Evolutionary conservation across 2,113 vertebrate species (phyloP).

Genomic region (Hoplias malabaricus): DNA sequence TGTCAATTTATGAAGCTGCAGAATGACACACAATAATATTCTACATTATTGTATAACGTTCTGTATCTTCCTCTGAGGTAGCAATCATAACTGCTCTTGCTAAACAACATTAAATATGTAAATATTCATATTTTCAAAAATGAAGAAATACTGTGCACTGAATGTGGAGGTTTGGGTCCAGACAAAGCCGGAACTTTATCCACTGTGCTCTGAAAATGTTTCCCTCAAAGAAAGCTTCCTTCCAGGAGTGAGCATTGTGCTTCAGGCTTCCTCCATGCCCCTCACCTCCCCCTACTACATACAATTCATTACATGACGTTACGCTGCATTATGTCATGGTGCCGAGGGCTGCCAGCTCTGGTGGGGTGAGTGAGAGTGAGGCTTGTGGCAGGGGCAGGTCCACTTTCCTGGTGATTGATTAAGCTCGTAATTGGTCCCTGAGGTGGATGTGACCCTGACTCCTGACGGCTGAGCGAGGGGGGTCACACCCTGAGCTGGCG

Average conservation of each 20-base stretch:
- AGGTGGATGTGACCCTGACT: slow-evolving; percentile 51
- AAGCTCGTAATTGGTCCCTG: slow-evolving; percentile 47
- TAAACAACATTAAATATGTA: too few relatives aligned
- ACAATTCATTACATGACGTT: slow-evolving; percentile 1
- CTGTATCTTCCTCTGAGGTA: too few relatives aligned
- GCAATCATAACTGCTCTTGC: too few relatives aligned
- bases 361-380: background rate
- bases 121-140: too few relatives aligned
- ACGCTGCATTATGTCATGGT: slow-evolving; percentile 35
- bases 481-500: slow-evolving; percentile 44
- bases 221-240: slow-evolving; percentile 24
- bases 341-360: background rate
- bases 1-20: too few relatives aligned
- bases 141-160: too few relatives aligned
- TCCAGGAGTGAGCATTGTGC: slow-evolving; percentile 27
- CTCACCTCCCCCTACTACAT: background rate
- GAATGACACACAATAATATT: too few relatives aligned
- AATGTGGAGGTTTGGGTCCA: too few relatives aligned
- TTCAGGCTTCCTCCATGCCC: slow-evolving; percentile 39
- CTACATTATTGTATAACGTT: too few relatives aligned
- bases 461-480: slow-evolving; percentile 20
- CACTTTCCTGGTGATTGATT: slow-evolving; percentile 48
- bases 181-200: too few relatives aligned
- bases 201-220: too few relatives aligned
- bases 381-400: slow-evolving; percentile 4